Evolutionary conservation across 2,797 vertebrate species (phyloP).

Genomic region (Discoglossus pictus): DNA sequence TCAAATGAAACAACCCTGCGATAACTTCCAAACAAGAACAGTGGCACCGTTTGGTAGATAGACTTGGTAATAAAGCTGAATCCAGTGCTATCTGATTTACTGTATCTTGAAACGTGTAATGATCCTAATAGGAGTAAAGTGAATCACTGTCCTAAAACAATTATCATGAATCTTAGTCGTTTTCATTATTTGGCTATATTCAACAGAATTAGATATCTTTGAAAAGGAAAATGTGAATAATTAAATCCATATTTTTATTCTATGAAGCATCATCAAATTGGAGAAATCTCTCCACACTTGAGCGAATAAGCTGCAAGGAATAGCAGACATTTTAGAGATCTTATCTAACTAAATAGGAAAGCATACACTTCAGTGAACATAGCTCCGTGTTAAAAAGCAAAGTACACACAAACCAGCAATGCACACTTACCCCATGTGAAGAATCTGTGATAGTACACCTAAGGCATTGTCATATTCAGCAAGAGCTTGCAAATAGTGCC

Average conservation of each 20-base stretch:
- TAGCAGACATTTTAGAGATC: background rate
- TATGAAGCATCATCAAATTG: background rate
- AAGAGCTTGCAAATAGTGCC: slow-evolving; percentile 66
- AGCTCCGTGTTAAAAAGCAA: background rate
- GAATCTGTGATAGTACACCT: slow-evolving; percentile 38
- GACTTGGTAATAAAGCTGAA: too few species aligned
- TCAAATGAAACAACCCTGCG: too few species aligned
- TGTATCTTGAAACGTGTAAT: too few species aligned
- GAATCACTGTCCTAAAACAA: too few species aligned
- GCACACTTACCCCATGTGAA: slow-evolving; percentile 49
- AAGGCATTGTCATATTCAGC: slow-evolving; percentile 68
- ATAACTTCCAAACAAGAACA: too few species aligned
- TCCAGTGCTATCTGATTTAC: too few species aligned
- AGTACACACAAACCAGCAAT: background rate
- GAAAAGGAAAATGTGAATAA: too few species aligned
- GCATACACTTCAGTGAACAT: background rate
- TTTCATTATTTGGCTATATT: too few species aligned
- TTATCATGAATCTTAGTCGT: too few species aligned
- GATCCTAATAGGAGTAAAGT: too few species aligned
- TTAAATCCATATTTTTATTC: background rate
- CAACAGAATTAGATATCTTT: background rate
- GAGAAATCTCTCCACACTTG: background rate
- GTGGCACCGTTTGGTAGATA: too few species aligned
- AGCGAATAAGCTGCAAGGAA: background rate
- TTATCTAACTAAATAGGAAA: background rate